Percentiles rank a stretch among this genome's conserved stretches.
phyloP scores from a whole-genome alignment of 1,140 invertebrate genomes.

The Trachymyrmex cornetzi region DNA sequence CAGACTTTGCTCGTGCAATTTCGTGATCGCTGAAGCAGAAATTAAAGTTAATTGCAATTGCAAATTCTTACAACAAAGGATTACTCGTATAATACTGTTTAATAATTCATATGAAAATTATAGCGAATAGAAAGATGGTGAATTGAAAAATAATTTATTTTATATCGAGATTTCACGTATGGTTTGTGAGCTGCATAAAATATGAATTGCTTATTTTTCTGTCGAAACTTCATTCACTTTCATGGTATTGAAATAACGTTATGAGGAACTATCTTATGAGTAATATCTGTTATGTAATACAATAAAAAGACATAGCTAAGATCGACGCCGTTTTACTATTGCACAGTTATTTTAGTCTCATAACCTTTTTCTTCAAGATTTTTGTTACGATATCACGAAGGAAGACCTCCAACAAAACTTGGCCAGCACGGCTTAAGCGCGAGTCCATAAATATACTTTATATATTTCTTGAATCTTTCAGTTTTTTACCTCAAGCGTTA shows the following conservation, averaged over 20 bases:
- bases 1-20: background rate
- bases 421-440: slow-evolving; percentile 11
- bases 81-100: background rate
- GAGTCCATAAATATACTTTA: slow-evolving; percentile 40
- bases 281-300: background rate
- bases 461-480: slow-evolving; percentile 13
- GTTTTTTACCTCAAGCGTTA: background rate
- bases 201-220: background rate
- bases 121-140: background rate
- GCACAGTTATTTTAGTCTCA: slow-evolving; percentile 16
- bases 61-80: background rate
- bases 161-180: too few relatives aligned
- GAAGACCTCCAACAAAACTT: slow-evolving; percentile 32
- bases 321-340: background rate
- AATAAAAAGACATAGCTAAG: background rate
- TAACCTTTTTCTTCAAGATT: slow-evolving; percentile 25
- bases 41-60: background rate
- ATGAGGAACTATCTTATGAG: background rate
- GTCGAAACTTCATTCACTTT: background rate
- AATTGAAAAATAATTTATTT: slow-evolving; percentile 10
- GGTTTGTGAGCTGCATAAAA: too few relatives aligned
- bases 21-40: background rate
- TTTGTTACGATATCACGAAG: background rate
- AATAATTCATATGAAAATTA: background rate
- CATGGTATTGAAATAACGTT: background rate